phyloP scores from a whole-genome alignment of 1,140 invertebrate species.

The Drosophila gunungcola region DNA sequence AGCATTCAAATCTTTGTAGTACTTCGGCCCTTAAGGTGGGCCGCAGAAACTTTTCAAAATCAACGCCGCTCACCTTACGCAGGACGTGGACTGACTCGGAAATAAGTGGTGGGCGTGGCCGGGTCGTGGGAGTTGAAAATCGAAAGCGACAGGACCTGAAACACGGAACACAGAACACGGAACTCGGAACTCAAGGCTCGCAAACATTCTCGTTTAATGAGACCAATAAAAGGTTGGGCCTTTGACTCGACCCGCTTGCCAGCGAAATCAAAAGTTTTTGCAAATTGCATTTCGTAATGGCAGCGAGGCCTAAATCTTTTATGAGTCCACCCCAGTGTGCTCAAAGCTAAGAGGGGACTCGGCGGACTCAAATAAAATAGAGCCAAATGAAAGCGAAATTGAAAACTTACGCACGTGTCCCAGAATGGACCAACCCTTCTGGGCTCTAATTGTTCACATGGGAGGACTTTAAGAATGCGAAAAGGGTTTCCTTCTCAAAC shows the following conservation, averaged over 20 bases:
- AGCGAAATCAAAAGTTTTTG: conserved; percentile 77
- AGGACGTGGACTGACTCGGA: conserved; percentile 58
- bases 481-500: conserved; percentile 35
- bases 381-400: conserved; percentile 61
- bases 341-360: conserved; percentile 10
- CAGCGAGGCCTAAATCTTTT: conserved; percentile 78
- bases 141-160: conserved; percentile 50
- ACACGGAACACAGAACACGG: neutral
- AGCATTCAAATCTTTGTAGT: conserved; percentile 69
- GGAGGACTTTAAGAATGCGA: conserved; percentile 55
- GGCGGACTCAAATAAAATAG: conserved; percentile 26
- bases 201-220: conserved; percentile 78
- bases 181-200: conserved; percentile 9
- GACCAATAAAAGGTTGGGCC: conserved; percentile 73
- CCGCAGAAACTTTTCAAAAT: conserved; percentile 69
- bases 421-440: conserved; percentile 60
- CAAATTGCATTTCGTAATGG: conserved; percentile 79
- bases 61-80: conserved; percentile 69
- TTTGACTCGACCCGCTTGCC: conserved; percentile 20
- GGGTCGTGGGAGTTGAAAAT: conserved; percentile 36
- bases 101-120: conserved; percentile 36
- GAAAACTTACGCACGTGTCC: conserved; percentile 76
- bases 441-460: conserved; percentile 71
- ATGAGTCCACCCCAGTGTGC: conserved; percentile 58
- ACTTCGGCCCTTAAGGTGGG: conserved; percentile 14